These are phyloP conservation scores for Silurus meridionalis DNA, from an alignment of 2,113 vertebrate genomes.

Conservation along the genomic window DNA sequence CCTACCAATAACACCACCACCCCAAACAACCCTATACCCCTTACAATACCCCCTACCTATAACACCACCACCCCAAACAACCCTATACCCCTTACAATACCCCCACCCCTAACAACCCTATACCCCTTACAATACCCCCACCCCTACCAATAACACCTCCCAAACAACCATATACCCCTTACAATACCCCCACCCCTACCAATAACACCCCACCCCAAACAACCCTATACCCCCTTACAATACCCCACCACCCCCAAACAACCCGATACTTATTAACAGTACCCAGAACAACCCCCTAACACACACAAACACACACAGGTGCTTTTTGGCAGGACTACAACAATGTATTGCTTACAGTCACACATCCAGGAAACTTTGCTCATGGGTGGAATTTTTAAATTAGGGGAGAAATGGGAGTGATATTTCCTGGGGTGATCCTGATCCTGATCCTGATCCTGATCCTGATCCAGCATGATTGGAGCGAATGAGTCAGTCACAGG, in stretches of 20 bases:
- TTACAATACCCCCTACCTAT: background rate
- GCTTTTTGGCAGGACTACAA: background rate
- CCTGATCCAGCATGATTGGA: conserved; percentile 13
- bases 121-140: background rate
- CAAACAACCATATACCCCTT: too few relatives aligned
- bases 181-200: too few relatives aligned
- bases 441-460: background rate
- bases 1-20: background rate
- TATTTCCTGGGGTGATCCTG: conserved; percentile 25
- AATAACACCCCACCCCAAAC: background rate
- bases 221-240: background rate
- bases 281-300: too few relatives aligned
- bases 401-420: background rate
- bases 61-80: background rate
- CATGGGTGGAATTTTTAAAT: background rate
- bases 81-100: background rate
- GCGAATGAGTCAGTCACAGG: conserved; percentile 36
- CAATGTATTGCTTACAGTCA: background rate
- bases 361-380: background rate
- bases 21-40: background rate
- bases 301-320: background rate
- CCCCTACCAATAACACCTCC: too few relatives aligned
- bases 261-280: too few relatives aligned
- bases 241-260: background rate
- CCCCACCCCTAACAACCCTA: background rate